Evolutionary conservation across 2,113 vertebrate species (phyloP).

Genomic region (Lasiurus borealis): DNA sequence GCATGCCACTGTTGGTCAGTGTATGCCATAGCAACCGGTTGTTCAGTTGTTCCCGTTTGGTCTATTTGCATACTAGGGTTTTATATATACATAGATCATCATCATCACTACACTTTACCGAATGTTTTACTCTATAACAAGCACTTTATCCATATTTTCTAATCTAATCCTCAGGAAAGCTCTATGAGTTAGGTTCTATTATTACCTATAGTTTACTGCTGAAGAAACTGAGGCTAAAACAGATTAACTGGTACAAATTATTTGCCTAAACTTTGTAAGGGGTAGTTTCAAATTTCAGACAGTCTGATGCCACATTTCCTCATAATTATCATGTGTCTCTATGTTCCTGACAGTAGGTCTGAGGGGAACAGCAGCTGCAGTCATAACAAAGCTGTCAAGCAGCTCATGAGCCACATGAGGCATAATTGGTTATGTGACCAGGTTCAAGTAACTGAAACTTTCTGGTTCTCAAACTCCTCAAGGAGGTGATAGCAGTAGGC

Average conservation of each 20-base stretch:
- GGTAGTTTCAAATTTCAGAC: not conserved
- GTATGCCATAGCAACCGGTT: too few relatives aligned
- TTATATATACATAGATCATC: not conserved
- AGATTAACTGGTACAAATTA: constrained; percentile 2
- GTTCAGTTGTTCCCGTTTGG: too few relatives aligned
- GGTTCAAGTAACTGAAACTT: not conserved
- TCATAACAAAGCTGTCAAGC: not conserved
- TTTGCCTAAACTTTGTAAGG: not conserved
- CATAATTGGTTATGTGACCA: not conserved
- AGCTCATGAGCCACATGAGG: not conserved
- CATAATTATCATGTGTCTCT: not conserved
- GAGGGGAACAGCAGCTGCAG: not conserved
- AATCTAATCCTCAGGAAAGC: not conserved
- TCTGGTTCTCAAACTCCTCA: constrained; percentile 14
- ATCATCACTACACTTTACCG: not conserved
- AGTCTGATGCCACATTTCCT: not conserved
- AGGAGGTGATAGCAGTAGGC: not conserved
- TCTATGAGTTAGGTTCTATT: not conserved
- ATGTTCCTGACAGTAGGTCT: not conserved
- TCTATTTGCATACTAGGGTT: too few relatives aligned
- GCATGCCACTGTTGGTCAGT: too few relatives aligned
- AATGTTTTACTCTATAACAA: not conserved
- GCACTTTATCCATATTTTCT: not conserved
- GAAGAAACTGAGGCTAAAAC: not conserved
- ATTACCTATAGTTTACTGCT: not conserved